Evolutionary conservation across 2,888 invertebrate species (phyloP).

Genomic region (Dorcus hopei): DNA sequence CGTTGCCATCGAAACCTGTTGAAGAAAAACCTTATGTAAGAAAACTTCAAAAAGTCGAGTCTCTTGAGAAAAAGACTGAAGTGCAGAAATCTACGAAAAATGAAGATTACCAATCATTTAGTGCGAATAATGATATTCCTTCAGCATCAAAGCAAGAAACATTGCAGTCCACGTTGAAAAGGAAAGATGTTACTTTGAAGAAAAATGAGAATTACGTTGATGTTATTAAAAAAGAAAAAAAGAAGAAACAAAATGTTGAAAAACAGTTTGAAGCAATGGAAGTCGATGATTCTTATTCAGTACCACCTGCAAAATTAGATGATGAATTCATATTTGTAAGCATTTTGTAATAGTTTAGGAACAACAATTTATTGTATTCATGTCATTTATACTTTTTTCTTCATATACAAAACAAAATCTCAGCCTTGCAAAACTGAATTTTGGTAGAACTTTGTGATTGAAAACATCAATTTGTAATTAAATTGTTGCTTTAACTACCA

Average conservation of each 20-base stretch:
- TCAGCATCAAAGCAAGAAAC: no score
- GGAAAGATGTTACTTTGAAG: constrained; percentile 12
- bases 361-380: no score
- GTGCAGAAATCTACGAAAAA: background rate
- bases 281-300: constrained; percentile 12
- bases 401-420: background rate
- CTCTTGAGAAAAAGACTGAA: background rate
- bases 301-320: constrained; percentile 20
- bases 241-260: constrained; percentile 25
- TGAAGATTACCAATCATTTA: constrained; percentile 7
- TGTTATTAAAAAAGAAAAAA: constrained; percentile 28
- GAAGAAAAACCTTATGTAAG: constrained; percentile 46
- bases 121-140: no score
- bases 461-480: no score
- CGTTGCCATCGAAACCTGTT: constrained; percentile 49
- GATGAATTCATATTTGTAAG: constrained; percentile 50
- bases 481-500: background rate
- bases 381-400: background rate
- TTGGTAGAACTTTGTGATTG: no score
- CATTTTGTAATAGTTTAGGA: constrained; percentile 2
- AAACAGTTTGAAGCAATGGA: constrained; percentile 16
- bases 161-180: constrained; percentile 10
- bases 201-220: constrained; percentile 17
- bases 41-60: constrained; percentile 26
- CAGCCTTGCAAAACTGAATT: no score